Conservation (phyloP, 2,888 invertebrate genomes). For the Pachycephus smyrnensis region DNA sequence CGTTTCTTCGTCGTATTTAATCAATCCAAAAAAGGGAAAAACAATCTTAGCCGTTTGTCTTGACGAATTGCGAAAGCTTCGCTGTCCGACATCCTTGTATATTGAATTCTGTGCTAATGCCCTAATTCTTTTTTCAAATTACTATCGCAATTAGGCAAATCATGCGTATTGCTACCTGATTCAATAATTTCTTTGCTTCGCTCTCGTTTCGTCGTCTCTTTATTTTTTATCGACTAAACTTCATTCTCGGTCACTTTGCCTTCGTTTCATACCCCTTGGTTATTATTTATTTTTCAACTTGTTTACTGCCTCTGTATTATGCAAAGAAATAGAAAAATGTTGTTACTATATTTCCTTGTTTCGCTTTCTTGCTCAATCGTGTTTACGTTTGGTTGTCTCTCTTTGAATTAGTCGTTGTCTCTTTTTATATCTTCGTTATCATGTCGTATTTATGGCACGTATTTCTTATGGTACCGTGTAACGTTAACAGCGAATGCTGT, state of each 20-base stretch:
- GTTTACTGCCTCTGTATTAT: not conserved
- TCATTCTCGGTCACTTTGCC: not conserved
- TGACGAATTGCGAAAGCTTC: not conserved
- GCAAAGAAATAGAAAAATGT: not conserved
- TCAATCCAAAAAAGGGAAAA: not conserved
- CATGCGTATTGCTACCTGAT: conserved; percentile 28
- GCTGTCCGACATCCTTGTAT: not conserved
- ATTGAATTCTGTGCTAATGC: not conserved
- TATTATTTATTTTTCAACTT: not conserved
- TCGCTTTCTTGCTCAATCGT: not conserved
- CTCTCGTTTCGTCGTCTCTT: not conserved
- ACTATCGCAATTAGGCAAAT: conserved; percentile 19
- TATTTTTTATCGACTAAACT: not conserved
- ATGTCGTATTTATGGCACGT: conserved; percentile 26
- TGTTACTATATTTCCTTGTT: not conserved
- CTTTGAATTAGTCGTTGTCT: not conserved
- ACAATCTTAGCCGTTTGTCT: not conserved
- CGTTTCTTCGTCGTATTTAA: not conserved
- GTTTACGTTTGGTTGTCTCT: not conserved
- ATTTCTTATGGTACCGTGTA: not conserved
- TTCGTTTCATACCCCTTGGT: not conserved
- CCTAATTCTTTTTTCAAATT: not conserved
- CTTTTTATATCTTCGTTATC: not conserved
- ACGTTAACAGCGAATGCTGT: conserved; percentile 11
- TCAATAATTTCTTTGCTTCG: not conserved